Conservation (phyloP, 2,797 vertebrate species). For the Gymnodraco acuticeps region DNA sequence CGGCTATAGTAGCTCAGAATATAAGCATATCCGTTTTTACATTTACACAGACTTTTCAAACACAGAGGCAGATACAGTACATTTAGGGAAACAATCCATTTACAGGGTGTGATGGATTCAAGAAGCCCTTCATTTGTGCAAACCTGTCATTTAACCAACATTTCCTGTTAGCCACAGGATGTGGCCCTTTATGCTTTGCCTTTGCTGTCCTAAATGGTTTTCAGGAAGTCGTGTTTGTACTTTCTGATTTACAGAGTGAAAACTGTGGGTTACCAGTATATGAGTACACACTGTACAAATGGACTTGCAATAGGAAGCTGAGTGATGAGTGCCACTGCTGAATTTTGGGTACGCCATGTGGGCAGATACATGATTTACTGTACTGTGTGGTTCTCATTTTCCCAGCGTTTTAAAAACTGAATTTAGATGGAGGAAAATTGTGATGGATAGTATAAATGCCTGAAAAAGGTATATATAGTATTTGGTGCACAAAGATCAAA, state of each 20-base stretch:
- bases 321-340: conserved; percentile 23
- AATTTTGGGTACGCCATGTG: conserved; percentile 15
- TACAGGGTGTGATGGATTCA: conserved; percentile 61
- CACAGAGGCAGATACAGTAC: conserved; percentile 36
- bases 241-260: conserved; percentile 64
- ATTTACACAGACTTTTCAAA: conserved; percentile 32
- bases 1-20: neutral
- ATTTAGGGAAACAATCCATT: conserved; percentile 55
- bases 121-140: conserved; percentile 63
- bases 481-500: conserved; percentile 6
- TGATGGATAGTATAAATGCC: conserved; percentile 1
- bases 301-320: conserved; percentile 28
- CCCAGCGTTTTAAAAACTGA: conserved; percentile 15
- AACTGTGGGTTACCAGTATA: conserved; percentile 57
- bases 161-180: conserved; percentile 80
- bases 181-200: conserved; percentile 62
- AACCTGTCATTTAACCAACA: conserved; percentile 80
- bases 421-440: conserved; percentile 5
- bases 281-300: conserved; percentile 52
- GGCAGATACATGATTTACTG: conserved; percentile 17
- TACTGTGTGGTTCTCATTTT: conserved; percentile 22
- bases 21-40: conserved; percentile 28
- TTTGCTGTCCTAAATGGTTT: conserved; percentile 60
- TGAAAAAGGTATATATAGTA: conserved; percentile 10
- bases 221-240: conserved; percentile 67